phyloP scores from a whole-genome alignment of 2,797 vertebrate genomes.

The Dromococcyx pavoninus region DNA sequence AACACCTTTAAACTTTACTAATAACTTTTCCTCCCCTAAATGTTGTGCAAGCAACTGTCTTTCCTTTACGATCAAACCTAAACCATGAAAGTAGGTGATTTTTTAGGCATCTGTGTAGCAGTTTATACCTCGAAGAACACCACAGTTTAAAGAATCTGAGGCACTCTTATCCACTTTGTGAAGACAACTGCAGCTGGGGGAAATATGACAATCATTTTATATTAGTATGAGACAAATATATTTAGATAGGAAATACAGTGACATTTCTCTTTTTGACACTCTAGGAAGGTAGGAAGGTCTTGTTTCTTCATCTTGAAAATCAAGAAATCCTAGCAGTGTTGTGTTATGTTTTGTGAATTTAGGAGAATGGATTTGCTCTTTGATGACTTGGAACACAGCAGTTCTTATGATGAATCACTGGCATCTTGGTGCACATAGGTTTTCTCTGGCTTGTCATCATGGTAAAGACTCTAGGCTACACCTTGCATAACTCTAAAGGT shows the following conservation, averaged over 20 bases:
- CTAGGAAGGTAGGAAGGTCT: background rate
- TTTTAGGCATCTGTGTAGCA: background rate
- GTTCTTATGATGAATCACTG: background rate
- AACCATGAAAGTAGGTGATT: background rate
- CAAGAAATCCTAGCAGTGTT: background rate
- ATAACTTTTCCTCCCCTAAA: conserved; percentile 20
- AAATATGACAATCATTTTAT: background rate
- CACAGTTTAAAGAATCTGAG: background rate
- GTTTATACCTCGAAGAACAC: background rate
- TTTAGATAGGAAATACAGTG: background rate
- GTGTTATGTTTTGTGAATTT: background rate
- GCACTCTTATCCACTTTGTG: background rate
- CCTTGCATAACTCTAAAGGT: background rate
- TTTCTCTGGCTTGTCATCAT: background rate
- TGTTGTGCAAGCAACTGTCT: background rate
- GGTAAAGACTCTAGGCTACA: background rate
- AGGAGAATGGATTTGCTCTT: background rate
- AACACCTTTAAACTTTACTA: conserved; percentile 12
- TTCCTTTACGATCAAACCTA: background rate
- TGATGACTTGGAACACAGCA: background rate
- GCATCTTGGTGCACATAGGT: background rate
- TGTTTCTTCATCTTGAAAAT: background rate
- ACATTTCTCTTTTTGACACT: background rate
- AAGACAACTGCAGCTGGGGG: background rate
- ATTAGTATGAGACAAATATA: background rate